phyloP scores from a whole-genome alignment of 2,113 vertebrate genomes.

The Pantherophis guttatus region DNA sequence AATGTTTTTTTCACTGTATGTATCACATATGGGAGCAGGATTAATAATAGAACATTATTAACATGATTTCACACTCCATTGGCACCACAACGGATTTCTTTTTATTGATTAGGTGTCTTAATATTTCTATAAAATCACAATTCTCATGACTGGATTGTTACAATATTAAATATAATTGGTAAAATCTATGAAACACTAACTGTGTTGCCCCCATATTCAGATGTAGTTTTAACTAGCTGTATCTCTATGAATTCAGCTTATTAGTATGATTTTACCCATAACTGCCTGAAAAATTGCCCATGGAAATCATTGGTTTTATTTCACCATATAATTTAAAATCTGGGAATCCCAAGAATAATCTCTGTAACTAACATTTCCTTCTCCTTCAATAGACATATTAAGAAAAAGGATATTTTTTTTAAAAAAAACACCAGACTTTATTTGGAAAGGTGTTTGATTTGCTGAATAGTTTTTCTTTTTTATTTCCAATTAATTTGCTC shows the following conservation, averaged over 20 bases:
- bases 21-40: neutral
- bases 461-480: neutral
- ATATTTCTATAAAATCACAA: constrained; percentile 10
- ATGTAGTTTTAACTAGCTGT: neutral
- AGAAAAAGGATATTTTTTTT: neutral
- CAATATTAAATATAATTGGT: neutral
- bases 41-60: neutral
- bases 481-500: neutral
- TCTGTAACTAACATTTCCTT: neutral
- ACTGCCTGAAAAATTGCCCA: neutral
- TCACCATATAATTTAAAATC: neutral
- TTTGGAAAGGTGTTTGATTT: neutral
- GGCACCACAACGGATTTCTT: neutral
- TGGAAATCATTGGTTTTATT: neutral
- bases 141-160: constrained; percentile 16
- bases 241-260: neutral
- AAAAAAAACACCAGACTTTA: neutral
- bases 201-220: neutral
- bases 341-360: neutral
- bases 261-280: neutral
- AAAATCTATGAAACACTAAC: neutral
- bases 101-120: constrained; percentile 13
- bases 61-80: neutral
- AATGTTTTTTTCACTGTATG: constrained; percentile 10
- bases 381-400: neutral